These are phyloP conservation scores for Itoplectis maculator DNA, from an alignment of 2,888 invertebrate species.

Conservation along the genomic window DNA sequence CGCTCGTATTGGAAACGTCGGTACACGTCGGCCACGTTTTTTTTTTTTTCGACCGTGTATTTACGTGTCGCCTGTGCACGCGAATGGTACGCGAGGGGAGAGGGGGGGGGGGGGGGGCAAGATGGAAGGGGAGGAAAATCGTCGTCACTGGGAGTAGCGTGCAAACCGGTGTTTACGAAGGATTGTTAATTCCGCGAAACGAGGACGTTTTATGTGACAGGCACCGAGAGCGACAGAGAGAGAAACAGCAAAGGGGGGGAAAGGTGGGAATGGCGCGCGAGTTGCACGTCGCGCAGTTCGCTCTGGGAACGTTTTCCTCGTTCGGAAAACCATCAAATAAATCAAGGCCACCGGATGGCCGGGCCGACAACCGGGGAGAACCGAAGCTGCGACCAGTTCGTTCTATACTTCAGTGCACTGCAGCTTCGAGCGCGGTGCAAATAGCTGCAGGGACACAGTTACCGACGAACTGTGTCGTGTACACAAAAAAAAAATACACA, in stretches of 20 bases:
- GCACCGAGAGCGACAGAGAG: conserved; percentile 21
- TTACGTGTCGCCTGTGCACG: conserved; percentile 16
- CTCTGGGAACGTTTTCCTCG: conserved; percentile 59
- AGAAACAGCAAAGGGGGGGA: conserved; percentile 5
- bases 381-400: conserved; percentile 25
- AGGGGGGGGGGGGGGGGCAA: conserved; percentile 29
- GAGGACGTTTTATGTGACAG: conserved; percentile 57
- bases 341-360: conserved; percentile 63
- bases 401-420: conserved; percentile 16
- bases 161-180: conserved; percentile 61
- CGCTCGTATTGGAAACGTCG: conserved; percentile 24
- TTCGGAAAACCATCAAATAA: conserved; percentile 67
- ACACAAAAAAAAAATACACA: conserved; percentile 23
- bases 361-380: conserved; percentile 41
- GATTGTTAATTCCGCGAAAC: conserved; percentile 64
- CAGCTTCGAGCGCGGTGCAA: conserved; percentile 22
- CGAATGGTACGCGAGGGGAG: conserved; percentile 7
- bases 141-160: conserved; percentile 38
- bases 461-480: conserved; percentile 31
- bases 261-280: conserved; percentile 16
- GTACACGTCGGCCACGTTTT: not conserved
- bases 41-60: conserved; percentile 2
- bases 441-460: conserved; percentile 17
- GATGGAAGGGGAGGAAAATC: conserved; percentile 43
- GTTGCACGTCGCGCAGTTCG: conserved; percentile 39